phyloP scores from a whole-genome alignment of 2,113 vertebrate species.

The Saccopteryx bilineata region DNA sequence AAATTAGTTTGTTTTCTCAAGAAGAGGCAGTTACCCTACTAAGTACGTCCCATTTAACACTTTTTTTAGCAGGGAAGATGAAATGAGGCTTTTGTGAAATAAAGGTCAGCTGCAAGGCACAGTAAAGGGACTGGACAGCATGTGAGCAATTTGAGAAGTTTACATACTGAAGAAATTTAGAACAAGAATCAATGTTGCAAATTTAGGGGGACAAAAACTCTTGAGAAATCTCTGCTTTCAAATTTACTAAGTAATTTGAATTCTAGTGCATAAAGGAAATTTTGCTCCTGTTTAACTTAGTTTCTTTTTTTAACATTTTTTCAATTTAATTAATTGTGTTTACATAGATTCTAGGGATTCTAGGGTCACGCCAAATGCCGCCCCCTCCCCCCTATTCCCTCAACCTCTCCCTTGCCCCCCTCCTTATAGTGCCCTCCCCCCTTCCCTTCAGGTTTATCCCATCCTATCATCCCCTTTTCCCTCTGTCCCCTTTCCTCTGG shows the following conservation, averaged over 20 bases:
- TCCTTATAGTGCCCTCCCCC: no score
- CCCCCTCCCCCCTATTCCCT: no score
- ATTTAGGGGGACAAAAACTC: constrained; percentile 2
- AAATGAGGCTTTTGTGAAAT: constrained; percentile 66
- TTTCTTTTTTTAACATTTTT: not conserved
- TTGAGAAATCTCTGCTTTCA: constrained; percentile 44
- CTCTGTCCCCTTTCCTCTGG: no score
- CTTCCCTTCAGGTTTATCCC: no score
- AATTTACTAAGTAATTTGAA: constrained; percentile 64
- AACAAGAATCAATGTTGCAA: constrained; percentile 57
- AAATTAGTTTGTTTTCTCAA: constrained; percentile 73
- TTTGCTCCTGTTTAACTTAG: constrained; percentile 61
- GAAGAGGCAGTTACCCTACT: constrained; percentile 68
- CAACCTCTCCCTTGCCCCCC: no score
- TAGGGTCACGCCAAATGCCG: no score
- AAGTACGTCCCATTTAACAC: not conserved
- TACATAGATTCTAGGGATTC: no score
- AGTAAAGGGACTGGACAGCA: constrained; percentile 63
- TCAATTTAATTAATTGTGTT: no score
- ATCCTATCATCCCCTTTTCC: no score
- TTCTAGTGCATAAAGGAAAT: constrained; percentile 70
- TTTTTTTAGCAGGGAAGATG: constrained; percentile 38
- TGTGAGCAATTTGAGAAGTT: constrained; percentile 49
- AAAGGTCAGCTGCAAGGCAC: constrained; percentile 37
- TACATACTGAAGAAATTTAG: constrained; percentile 59